Evolutionary conservation across 2,797 vertebrate species (phyloP), one percentile per base, ranked within the genome.

Genomic region (Tokudaia tokunoshimensis): DNA sequence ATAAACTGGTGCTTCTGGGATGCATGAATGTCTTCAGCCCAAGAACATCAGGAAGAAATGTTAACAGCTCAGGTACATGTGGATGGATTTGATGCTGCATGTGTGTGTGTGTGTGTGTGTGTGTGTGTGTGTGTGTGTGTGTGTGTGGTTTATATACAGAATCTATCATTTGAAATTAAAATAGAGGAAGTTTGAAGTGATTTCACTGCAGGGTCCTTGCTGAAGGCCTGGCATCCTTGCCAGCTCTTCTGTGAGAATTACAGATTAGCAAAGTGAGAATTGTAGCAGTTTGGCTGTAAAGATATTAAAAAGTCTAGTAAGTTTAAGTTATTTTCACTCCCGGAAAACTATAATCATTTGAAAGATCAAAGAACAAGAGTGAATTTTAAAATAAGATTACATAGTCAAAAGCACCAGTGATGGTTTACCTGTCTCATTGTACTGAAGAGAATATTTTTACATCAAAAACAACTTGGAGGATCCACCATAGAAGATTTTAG

Each of bases 281-380:
- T 98, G 97, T 98, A 98, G 96, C 98, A 98, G 97, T 98, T 97
- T 98, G 98, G 97, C 98, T 98, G 97, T 96, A 98, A 98, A 98
- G 98, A 98, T 98, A 98, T 98, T 98, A 98, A 98, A 98, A 98
- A 98, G 98, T 98, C 98, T 98, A 98, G 98, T 97, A 98, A 98
- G 97, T 98, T 98, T 98, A 98, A 97, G 97, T 98, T 98, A 97
- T 97, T 98, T 98, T 97, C 97, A 97, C 97, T 98, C 96, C 97
- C 97, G 96, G 96, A 96, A 98, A 98, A 97, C 97, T 97, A 97
- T 97, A 98, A 98, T 98, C 97, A 97, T 97, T 96, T 97, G 92
- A 98, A 98, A 98, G 94, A 98, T 96, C 96, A 87, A 95, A 98
- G 97, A 97, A 97, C 95, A 97, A 97, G 96, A 97, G 97, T 98